phyloP scores from a whole-genome alignment of 2,888 invertebrate species.

The Eueremaeus valkanovi region DNA sequence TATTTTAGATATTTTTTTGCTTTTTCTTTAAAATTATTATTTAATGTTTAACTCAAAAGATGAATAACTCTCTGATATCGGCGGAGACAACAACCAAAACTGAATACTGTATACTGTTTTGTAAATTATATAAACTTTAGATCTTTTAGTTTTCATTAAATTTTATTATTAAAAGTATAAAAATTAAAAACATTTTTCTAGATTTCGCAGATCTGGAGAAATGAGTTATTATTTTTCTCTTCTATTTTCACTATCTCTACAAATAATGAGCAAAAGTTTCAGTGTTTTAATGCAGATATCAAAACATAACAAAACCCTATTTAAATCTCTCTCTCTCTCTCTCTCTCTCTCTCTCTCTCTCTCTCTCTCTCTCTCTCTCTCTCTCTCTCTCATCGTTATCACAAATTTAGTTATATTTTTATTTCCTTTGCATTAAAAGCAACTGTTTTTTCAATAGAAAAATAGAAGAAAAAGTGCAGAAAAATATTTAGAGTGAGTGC shows the following conservation, averaged over 20 bases:
- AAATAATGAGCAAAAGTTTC: conserved; percentile 4
- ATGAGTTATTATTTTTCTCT: not conserved
- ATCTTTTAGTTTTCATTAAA: not conserved
- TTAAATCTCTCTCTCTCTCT: conserved; percentile 29
- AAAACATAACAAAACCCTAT: not conserved
- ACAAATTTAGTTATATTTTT: not conserved
- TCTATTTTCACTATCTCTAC: not conserved
- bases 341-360: conserved; percentile 36
- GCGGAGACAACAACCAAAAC: not conserved
- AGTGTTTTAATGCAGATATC: conserved; percentile 9
- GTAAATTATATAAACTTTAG: not conserved
- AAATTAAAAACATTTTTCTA: not conserved
- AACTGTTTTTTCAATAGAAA: not conserved
- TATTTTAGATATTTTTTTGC: not conserved
- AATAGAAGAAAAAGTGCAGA: not conserved
- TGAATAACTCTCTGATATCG: not conserved
- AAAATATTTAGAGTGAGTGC: not conserved
- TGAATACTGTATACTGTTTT: no score
- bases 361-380: conserved; percentile 22
- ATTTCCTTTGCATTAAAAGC: not conserved
- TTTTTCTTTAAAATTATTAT: not conserved
- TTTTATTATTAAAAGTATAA: not conserved
- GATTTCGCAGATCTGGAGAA: not conserved
- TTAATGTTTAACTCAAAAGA: not conserved
- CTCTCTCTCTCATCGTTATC: not conserved